Base-by-base conservation (phyloP, 2,113 vertebrate genomes). In the Prolemur simus region DNA sequence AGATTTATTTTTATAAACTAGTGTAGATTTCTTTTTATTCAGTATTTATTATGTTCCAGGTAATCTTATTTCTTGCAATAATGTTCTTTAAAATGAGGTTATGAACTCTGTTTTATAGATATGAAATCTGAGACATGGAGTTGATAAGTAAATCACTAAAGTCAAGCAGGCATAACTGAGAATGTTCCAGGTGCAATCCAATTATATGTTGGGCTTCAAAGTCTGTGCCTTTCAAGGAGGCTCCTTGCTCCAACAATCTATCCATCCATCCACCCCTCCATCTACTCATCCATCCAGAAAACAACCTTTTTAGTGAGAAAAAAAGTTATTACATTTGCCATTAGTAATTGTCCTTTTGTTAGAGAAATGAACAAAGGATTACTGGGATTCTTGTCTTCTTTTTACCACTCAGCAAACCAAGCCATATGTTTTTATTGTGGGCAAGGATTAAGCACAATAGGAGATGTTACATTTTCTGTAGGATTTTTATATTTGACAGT, bases 401-500 rank as follows among this genome's bases (percentile, higher is more conserved):
- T 90, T 12, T 80, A 63, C 9, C 27, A n/a, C 37, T 85, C 23
- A 47, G 17, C 1, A 77, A 37, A 64, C 2, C 27, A 1, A 32
- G 10, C 3, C 12, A 58, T 45, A 17, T 56, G 49, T 66, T 88
- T 63, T 68, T 56, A 56, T 66, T 88, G 49, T 68, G 29, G 34
- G 3, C 42, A 84, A 27, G 20, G 4, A 15, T 68, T 56, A 74
- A 87, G 34, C 29, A 74, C 13, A 69, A 37, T 18, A 78, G 23
- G 12, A 76, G 6, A 21, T 39, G 1, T 49, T 71, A 47, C 2
- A 29, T 84, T 27, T 74, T 92, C 42, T 80, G 6, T 42, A 49
- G 56, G 63, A 42, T 58, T 64, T 90, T 96, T 84, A 39, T 81
- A 58, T 87, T 76, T 87, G 66, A 91, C 4, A 54, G 47, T 77